Conservation (phyloP, 35 echinoderm and acorn worm species). For the Ophiothrix spiculata region DNA sequence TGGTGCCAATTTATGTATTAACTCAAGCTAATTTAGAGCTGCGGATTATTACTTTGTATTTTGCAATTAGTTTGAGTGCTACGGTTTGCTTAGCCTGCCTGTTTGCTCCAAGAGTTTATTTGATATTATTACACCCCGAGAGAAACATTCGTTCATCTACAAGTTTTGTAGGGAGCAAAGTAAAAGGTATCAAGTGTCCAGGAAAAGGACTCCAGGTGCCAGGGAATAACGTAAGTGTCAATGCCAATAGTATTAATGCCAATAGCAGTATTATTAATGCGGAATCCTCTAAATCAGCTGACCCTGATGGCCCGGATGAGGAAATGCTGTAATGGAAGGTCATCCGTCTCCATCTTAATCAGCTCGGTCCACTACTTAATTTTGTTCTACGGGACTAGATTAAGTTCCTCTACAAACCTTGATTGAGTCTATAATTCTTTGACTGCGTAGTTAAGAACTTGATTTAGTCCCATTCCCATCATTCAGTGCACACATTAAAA, state of each 20-base stretch:
- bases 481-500: too few species aligned
- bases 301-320: background rate
- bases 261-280: background rate
- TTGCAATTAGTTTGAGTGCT: constrained; percentile 75
- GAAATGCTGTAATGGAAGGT: constrained; percentile 12
- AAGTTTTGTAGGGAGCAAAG: background rate
- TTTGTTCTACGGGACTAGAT: too few species aligned
- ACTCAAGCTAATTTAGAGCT: constrained; percentile 52
- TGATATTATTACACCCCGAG: constrained; percentile 72
- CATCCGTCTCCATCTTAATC: too few species aligned
- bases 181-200: background rate
- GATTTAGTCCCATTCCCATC: too few species aligned
- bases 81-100: constrained; percentile 82
- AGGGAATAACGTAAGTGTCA: background rate
- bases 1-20: constrained; percentile 78
- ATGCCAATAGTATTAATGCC: constrained; percentile 4
- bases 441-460: too few species aligned
- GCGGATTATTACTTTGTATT: constrained; percentile 56
- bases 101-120: constrained; percentile 72
- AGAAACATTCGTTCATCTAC: constrained; percentile 56
- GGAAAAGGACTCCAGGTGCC: background rate
- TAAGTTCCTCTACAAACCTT: too few species aligned
- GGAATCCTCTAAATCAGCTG: background rate
- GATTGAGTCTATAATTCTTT: too few species aligned
- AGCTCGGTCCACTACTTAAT: too few species aligned